Base-by-base conservation (phyloP, 2,888 invertebrate genomes). In the Pemphredon lugubris region DNA sequence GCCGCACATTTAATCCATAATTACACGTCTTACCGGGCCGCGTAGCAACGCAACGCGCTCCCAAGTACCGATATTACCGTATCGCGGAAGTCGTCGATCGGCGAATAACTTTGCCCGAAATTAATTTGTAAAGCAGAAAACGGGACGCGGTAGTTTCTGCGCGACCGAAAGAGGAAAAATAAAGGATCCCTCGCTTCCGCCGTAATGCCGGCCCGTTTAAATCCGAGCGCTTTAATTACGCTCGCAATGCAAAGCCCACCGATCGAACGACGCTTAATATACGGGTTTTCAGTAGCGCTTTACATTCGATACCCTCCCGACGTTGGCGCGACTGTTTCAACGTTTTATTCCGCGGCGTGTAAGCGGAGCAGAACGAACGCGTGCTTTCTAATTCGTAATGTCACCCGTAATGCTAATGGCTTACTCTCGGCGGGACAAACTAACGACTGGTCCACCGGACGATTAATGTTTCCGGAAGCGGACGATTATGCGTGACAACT, bases 361-460 rank as follows among this genome's bases (percentile, higher is more conserved):
- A 73, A 80, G 60, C 79, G 73, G 69, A 80, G 80, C 80, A 75
- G 77, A 80, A 80, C 80, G 80, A 67, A 68, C 72, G 77, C 67
- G 69, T 80, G 80, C 80, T 80, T 80, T 80, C 80, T 80, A 80
- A 80, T 80, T 80, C 80, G 80, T 75, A 80, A 80, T 64, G 69
- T 72, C 80, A 67, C 72, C 54, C 53, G 77, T 63, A 60, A 79
- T 69, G 79, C 75, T 79, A 80, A 80, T 80, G 71, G 72, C 73
- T 79, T 79, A 79, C 66, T 76, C 74, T 61, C 69, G 55, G 73
- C n/a, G n/a, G 68, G 40, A 44, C 40, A 54, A 55, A 63, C 59
- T 48, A 44, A 57, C 48, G 57, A n/a, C 39, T 50, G 65, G 51
- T 58, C 64, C 55, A 47, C 42, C 55, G 55, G 53, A 53, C 72